Conservation (phyloP, 1,140 invertebrate species). For the Lethrus apterus region DNA sequence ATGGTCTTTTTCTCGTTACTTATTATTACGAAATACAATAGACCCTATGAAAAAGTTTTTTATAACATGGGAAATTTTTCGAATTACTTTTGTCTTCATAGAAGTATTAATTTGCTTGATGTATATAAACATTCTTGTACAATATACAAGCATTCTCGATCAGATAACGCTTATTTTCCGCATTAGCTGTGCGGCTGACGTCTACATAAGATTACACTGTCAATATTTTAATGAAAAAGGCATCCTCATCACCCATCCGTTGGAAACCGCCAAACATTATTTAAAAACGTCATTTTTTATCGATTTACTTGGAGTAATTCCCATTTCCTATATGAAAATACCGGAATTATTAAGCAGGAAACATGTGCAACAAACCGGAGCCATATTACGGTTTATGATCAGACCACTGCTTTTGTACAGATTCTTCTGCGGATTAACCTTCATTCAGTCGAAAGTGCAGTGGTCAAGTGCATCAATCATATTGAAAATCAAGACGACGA, state of each 20-base stretch:
- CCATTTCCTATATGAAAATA: background rate
- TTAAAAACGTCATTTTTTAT: conserved; percentile 24
- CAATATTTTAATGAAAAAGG: conserved; percentile 42
- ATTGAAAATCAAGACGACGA: conserved; percentile 3
- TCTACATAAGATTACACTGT: conserved; percentile 43
- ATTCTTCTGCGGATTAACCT: conserved; percentile 1
- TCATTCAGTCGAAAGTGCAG: background rate
- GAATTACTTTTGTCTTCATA: conserved; percentile 20
- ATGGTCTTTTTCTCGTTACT: conserved; percentile 1
- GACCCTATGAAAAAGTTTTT: conserved; percentile 11
- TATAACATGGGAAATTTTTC: conserved; percentile 14
- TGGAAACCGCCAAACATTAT: conserved; percentile 42
- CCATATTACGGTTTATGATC: background rate
- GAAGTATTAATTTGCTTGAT: background rate
- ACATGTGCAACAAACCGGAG: background rate
- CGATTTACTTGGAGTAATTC: background rate
- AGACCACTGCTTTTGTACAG: conserved; percentile 2
- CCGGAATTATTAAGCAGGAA: background rate
- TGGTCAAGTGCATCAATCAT: background rate
- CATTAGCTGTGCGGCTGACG: conserved; percentile 38
- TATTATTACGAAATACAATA: conserved; percentile 13
- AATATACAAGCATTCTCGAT: background rate
- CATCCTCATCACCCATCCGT: conserved; percentile 43
- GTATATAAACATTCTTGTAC: background rate
- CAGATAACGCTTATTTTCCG: background rate